These are phyloP conservation scores for Sinella curviseta DNA, from an alignment of 1,140 invertebrate genomes.

Conservation along the genomic window DNA sequence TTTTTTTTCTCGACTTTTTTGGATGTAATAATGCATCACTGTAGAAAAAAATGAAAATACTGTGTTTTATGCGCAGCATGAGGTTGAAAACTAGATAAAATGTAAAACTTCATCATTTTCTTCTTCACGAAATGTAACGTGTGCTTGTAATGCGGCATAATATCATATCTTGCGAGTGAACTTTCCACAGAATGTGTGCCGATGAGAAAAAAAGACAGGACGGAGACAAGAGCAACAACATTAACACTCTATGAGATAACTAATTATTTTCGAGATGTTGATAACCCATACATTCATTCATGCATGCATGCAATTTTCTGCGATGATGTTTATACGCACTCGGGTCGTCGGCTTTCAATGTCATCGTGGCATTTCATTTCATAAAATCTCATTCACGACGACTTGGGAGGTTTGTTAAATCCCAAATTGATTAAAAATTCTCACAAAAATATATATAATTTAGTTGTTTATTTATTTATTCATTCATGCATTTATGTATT, in stretches of 20 bases:
- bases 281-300: neutral
- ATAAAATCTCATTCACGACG: no score
- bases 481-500: no score
- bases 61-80: neutral
- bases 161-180: neutral
- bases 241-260: neutral
- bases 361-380: no score
- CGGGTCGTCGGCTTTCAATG: no score
- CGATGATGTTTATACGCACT: neutral
- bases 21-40: neutral
- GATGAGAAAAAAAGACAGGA: neutral
- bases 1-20: neutral
- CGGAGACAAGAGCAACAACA: neutral
- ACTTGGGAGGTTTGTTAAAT: no score
- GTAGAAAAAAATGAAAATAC: neutral
- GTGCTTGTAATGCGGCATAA: no score
- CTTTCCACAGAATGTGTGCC: no score
- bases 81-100: neutral
- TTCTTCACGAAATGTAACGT: no score
- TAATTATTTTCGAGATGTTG: neutral
- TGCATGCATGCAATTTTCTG: neutral
- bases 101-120: neutral
- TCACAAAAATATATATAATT: no score
- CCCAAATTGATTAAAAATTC: no score
- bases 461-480: no score